Evolutionary conservation across 2,888 invertebrate genomes (phyloP), one percentile per base, ranked within the genome.

Genomic region (Hyles lineata): DNA sequence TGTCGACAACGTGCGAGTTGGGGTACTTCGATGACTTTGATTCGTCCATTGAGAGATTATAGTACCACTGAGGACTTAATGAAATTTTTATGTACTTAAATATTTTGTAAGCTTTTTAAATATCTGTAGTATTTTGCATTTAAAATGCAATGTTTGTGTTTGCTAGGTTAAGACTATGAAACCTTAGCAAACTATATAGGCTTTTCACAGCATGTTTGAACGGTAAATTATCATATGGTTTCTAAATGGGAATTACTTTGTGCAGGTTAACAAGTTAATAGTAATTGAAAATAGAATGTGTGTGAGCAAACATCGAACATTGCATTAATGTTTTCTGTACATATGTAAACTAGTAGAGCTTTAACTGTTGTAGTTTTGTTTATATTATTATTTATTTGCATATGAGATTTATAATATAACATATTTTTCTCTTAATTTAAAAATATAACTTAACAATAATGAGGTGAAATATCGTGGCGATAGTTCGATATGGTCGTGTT

Each of bases 331-430:
- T 83, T 85, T 77, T 88, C 83, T 93, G 93, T 94, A 93, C 82
- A 92, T 93, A 92, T 93, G 92, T 93, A 92, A 92, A 90, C 90
- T 93, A 92, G 85, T 93, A 92, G 87, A 93, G 92, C 92, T 93
- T 91, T 94, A 93, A 92, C 90, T 92, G 89, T 92, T 90, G 87
- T 92, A 92, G 84, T 82, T 85, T 87, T 86, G 80, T 82, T 83
- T 80, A 80, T 76, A 76, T 88, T 85, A 86, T 88, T 88, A 86
- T 89, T 87, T 85, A 86, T 87, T 83, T 88, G 85, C 85, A 72
- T 78, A 79, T 79, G 50, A 67, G 67, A 67, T 63, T 63, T n/a
- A 43, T 50, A 67, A 67, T 67, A 76, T 78, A 78, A 77, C 76
- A 78, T 74, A 75, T 80, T 81, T 21, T 23, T 21, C 43, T 4